These are phyloP conservation scores for Cricetomys ansorgei DNA, from an alignment of 2,113 vertebrate genomes.

Conservation along the genomic window DNA sequence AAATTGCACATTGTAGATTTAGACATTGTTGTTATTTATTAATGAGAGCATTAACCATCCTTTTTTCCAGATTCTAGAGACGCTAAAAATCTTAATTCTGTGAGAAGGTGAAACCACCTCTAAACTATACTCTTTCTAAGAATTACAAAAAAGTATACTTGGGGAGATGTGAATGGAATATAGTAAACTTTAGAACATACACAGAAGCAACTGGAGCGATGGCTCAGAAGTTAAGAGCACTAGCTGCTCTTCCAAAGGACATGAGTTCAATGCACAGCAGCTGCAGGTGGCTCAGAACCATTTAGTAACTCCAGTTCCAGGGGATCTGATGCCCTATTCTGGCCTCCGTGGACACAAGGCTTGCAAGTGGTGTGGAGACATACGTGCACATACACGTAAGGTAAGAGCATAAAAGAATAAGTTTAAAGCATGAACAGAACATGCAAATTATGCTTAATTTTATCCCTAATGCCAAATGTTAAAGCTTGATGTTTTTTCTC, in stretches of 20 bases:
- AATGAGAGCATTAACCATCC: background rate
- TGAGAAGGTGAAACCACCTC: background rate
- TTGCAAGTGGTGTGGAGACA: background rate
- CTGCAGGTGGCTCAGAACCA: background rate
- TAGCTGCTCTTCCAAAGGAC: background rate
- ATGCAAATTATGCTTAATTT: background rate
- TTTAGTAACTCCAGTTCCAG: background rate
- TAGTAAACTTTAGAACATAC: background rate
- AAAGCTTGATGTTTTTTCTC: conserved; percentile 20
- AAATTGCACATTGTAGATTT: background rate
- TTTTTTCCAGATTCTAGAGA: background rate
- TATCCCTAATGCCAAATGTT: background rate
- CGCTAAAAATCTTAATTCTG: background rate
- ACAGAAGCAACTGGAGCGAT: background rate
- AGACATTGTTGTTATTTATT: background rate
- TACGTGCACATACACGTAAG: background rate
- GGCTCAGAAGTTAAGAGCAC: background rate
- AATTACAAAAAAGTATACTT: background rate
- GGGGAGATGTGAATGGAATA: background rate
- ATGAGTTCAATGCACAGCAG: background rate
- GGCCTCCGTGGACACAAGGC: background rate
- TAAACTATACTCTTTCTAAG: background rate
- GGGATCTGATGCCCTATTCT: background rate
- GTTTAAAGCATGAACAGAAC: background rate
- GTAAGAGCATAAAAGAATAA: background rate